A percentile compares a stretch with the other conserved stretches of the same genome.
Evolutionary conservation across 2,113 vertebrate species (phyloP).

Genomic region (Oryzias melastigma): DNA sequence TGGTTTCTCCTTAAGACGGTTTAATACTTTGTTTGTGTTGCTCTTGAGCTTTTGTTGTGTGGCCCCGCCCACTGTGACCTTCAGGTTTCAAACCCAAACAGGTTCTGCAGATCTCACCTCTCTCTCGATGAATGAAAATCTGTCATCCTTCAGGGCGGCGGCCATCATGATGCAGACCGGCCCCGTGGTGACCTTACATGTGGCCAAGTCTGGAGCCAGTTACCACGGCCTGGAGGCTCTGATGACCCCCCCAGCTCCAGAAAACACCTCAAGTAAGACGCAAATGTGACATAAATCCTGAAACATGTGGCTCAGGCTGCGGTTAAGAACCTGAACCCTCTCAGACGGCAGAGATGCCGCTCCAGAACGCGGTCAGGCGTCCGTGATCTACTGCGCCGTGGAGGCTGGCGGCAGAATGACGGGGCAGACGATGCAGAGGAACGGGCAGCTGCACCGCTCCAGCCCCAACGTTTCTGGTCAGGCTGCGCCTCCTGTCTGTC

Average conservation of each 20-base stretch:
- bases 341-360: conserved; percentile 65
- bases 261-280: conserved; percentile 77
- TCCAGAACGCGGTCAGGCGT: conserved; percentile 79
- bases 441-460: conserved; percentile 86
- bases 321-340: neutral
- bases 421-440: conserved; percentile 78
- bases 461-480: conserved; percentile 90
- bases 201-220: conserved; percentile 89
- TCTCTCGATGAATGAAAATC: too few species aligned
- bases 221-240: conserved; percentile 86
- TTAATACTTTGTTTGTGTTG: too few species aligned
- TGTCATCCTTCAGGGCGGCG: conserved; percentile 80
- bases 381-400: conserved; percentile 66
- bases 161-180: conserved; percentile 90
- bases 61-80: too few species aligned
- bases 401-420: conserved; percentile 77
- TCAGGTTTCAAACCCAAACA: too few species aligned
- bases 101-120: too few species aligned
- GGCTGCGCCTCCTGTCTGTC: conserved; percentile 43
- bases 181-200: conserved; percentile 86
- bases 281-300: neutral
- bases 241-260: conserved; percentile 80
- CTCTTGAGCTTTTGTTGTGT: too few species aligned
- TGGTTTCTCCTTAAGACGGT: too few species aligned
- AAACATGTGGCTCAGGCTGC: neutral